Evolutionary conservation across 2,888 invertebrate species (phyloP), one percentile per base, ranked within the genome.

Genomic region (Sisyra nigra): DNA sequence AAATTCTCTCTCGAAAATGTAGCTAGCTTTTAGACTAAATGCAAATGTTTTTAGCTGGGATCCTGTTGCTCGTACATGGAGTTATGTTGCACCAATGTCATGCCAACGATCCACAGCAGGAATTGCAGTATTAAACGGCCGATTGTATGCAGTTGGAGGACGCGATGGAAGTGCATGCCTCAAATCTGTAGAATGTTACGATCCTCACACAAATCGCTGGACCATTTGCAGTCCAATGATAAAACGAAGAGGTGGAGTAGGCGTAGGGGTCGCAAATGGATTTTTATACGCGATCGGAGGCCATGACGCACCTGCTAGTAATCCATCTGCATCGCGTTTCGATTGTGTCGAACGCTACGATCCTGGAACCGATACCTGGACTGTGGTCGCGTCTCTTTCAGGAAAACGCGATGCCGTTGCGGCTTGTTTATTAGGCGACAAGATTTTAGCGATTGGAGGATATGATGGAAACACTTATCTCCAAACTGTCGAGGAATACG

Each of bases 281-380:
- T 88, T 74, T 60, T 68, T 94, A 41, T 94, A 92, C 63, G 93
- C 91, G 2, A 67, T 93, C 48, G 93, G 94, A 19, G 93, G 94
- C 0, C 89, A 93, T 63, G 93, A 93, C 62, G 87, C 91, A 8
- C 91, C 93, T 0, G 85, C 87, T 17, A 85, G 82, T 54, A 84
- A 84, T 64, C 84, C 84, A 1, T 74, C 78, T 44, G 84, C 88
- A 3, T 76, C 76, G 44, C 72, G 89, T 53, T 84, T 89, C 50
- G 84, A 87, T 52, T 91, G 89, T 55, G 88, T 92, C 10, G 92
- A 93, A 66, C 76, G 91, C 61, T 91, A 77, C 57, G 74, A 78
- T 60, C 74, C 77, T 15, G 65, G 73, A 49, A 80, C 83, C 17
- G 91, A 93, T 67, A 73, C 80, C 5, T 93, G 93, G 93, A 77